Base-by-base conservation (phyloP, 92 coral and sea anemone genomes). In the Epizoanthus illoricatus region DNA sequence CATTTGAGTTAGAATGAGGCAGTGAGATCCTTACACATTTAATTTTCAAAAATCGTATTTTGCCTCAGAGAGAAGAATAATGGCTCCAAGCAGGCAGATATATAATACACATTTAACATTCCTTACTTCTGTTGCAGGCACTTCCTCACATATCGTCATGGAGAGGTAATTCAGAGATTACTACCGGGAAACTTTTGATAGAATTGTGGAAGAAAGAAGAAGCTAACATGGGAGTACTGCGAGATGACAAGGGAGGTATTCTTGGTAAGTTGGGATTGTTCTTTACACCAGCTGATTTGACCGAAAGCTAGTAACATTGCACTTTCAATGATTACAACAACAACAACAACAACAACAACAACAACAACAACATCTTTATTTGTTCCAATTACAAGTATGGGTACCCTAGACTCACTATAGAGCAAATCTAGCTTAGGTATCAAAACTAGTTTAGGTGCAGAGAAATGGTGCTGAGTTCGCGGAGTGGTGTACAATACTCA, bases 151-250 rank as follows among this genome's bases (percentile, higher is more conserved):
- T 96, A 21, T 88, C 89, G 69, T 87, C 98, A 5, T 96, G 99
- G 99, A 87, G 98, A 59, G 99, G 99, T 0, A 90, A 87, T 64
- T 80, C 90, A 10, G 89, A 87, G 84, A 83, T 80, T 55, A 88
- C 99, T 40, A 90, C 91, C 0, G 94, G 93, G 0, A 96, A 96
- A 79, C 93, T 96, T 3, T 85, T 96, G 84, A 93, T 93, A 71
- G 90, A 88, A 40, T 75, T 96, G 58, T 96, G 99, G 99, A 88
- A 92, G 86, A 96, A 91, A 65, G 99, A 96, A 47, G 99, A 96
- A 74, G 69, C 90, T 2, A 81, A 88, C 73, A 84, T 93, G 89
- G 93, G 96, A 47, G 99, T 96, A 15, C 16, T 73, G 0, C 92
- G 97, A 49, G 92, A 92, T 47, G 67, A 84, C 75, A 92, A 80